These are phyloP conservation scores for Columba guinea DNA, from an alignment of 2,797 vertebrate genomes.

Conservation along the genomic window DNA sequence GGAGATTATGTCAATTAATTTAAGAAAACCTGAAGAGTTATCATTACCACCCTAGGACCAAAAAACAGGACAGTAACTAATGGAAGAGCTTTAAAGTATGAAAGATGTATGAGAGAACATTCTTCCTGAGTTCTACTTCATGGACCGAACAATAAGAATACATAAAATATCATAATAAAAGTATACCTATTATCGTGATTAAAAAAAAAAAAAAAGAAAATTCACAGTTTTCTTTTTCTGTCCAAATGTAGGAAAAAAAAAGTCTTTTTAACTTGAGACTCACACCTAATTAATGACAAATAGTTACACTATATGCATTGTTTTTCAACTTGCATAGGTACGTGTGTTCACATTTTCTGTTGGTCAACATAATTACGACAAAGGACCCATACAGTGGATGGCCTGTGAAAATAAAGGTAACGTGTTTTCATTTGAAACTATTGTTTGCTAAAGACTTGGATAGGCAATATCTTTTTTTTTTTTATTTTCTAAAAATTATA, in stretches of 20 bases:
- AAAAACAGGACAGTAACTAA: background rate
- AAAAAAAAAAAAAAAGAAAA: background rate
- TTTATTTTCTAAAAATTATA: background rate
- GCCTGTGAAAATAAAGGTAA: conserved; percentile 98
- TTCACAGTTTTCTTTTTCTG: background rate
- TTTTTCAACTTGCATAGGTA: conserved; percentile 79
- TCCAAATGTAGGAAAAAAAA: background rate
- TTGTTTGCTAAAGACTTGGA: background rate
- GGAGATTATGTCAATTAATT: background rate
- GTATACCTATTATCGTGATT: background rate
- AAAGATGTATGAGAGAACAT: background rate
- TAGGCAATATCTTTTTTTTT: background rate
- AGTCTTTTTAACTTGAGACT: background rate
- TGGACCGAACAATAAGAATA: background rate
- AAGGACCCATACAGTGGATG: conserved; percentile 99
- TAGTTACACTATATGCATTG: background rate
- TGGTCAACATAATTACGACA: conserved; percentile 98
- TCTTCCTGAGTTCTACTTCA: background rate
- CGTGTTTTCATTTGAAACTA: background rate
- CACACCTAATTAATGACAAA: background rate
- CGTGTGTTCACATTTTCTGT: conserved; percentile 99
- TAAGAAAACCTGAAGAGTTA: background rate
- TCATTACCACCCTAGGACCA: background rate
- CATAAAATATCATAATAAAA: background rate
- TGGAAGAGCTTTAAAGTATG: background rate